Evolutionary conservation across 1,140 invertebrate species (phyloP), one percentile per base, ranked within the genome.

Genomic region (Trachymyrmex septentrionalis): DNA sequence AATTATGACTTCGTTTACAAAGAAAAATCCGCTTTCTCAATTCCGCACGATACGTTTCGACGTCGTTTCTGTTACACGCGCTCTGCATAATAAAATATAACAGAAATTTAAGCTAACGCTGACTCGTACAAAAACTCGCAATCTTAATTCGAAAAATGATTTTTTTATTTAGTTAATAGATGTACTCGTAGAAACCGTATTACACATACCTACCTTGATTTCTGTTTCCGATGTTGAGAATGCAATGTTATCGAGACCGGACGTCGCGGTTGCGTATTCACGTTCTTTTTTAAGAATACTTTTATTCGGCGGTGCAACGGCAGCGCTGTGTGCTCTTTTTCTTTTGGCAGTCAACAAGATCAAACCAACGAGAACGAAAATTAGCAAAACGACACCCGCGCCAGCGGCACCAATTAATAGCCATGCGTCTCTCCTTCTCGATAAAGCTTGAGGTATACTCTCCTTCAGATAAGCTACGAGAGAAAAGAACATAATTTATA

Each of bases 401-500:
- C 96, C 94, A 2, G 96, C 96, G 6, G 96, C 96, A 6, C 96
- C 96, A 48, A 97, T 95, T 3, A 97, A 95, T n/a, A 97, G 91
- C 95, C 96, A 97, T 0, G 96, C 96, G 53, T 97, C 96, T 84
- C 96, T 96, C 34, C 96, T 95, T 10, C 95, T 95, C 6, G 96
- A 96, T 19, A 97, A 96, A 0, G 97, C 96, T 86, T 97, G 95
- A 34, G 95, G 96, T 91, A 95, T 96, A 85, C 93, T 96, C 95
- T 97, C 96, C 90, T 97, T 97, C 59, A 97, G 94, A 92, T 97
- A 98, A 57, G 97, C 97, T 97, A 92, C 14, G 7, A 48, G 12
- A 69, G 0, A 76, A 44, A 24, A 4, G 10, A 9, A 34, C 0
- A 21, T 38, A 64, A 38, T 27, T 66, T 55, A 1, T 48, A 53